Percentiles rank a stretch among this genome's conserved stretches.
Evolutionary conservation across 2,113 vertebrate genomes (phyloP).

Genomic region (Polypterus senegalus): DNA sequence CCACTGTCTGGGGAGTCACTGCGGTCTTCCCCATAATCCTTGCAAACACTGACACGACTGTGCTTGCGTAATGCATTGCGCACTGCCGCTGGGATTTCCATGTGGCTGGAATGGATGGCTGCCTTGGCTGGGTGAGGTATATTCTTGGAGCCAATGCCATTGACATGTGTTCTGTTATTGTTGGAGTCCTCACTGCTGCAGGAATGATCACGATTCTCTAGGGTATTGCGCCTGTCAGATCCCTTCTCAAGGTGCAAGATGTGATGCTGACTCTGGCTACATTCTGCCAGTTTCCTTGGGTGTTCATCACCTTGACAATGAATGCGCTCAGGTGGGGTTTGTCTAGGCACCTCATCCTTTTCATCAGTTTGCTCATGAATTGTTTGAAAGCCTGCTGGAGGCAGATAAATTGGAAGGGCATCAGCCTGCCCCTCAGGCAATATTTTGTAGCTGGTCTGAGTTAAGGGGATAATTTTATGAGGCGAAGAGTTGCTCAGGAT

Average conservation of each 20-base stretch:
- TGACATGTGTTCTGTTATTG: slow-evolving; percentile 18
- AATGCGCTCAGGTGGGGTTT: slow-evolving; percentile 28
- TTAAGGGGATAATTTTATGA: slow-evolving; percentile 45
- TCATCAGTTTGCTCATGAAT: slow-evolving; percentile 21
- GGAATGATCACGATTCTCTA: slow-evolving; percentile 36
- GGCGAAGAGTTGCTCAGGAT: slow-evolving; percentile 44
- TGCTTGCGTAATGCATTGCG: slow-evolving; percentile 40
- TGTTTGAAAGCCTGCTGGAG: slow-evolving; percentile 27
- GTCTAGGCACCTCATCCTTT: slow-evolving; percentile 18
- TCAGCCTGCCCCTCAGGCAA: slow-evolving; percentile 33
- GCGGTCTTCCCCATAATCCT: slow-evolving; percentile 50
- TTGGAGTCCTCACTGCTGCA: slow-evolving; percentile 42
- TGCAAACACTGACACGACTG: slow-evolving; percentile 45
- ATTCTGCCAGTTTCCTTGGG: slow-evolving; percentile 15
- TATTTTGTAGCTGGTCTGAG: slow-evolving; percentile 32
- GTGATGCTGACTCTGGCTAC: slow-evolving; percentile 34
- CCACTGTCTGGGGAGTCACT: slow-evolving; percentile 56
- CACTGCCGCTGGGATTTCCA: slow-evolving; percentile 40
- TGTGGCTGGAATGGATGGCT: slow-evolving; percentile 33
- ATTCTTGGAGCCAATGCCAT: slow-evolving; percentile 24
- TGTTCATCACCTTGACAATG: slow-evolving; percentile 35
- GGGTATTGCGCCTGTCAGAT: slow-evolving; percentile 18
- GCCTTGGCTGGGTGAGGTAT: slow-evolving; percentile 25
- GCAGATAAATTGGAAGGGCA: slow-evolving; percentile 23
- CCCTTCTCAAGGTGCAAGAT: slow-evolving; percentile 28